Base-by-base conservation (phyloP, 2,797 vertebrate species). In the Champsocephalus gunnari region DNA sequence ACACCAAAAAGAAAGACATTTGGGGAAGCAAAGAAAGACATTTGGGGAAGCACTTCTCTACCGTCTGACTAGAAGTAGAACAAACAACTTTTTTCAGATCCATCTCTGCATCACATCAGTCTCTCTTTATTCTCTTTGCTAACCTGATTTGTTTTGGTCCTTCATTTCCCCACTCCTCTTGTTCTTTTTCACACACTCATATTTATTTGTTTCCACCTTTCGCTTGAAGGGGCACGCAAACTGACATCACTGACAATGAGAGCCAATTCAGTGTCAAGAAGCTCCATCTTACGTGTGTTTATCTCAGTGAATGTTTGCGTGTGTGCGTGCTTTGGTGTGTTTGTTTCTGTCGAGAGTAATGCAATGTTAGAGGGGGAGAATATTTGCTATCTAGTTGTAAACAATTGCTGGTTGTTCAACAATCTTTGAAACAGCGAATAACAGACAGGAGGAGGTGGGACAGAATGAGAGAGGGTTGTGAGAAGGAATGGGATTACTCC, bases 271-370 rank as follows among this genome's bases (percentile, higher is more conserved):
- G 62, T 79, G 74, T 77, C 73, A 54, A 82, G 68, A 69, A 65
- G 70, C 50, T 73, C 61, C 72, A 21, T 61, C 34, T 49, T 50
- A 17, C 28, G 38, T 17, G 19, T 74, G 62, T 79, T 34, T 83
- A 17, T 73, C 3, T 19, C 2, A 43, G 45, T 24, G 66, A 11
- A 13, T 58, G 34, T 50, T n/a, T 65, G 51, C 43, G 24, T 32
- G 16, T 19, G 8, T n/a, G 57, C 12, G 10, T 21, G 56, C 62
- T 72, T 77, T 10, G 21, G 28, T 57, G 70, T 63, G 67, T 86
- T 74, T 88, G 71, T 83, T 71, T 79, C 72, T 79, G 62, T 83
- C 77, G 53, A 87, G 81, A 79, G 71, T 74, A 74, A 86, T 76
- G 47, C 75, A 81, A 85, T 71, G 81, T 81, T 73, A 68, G 38